Conservation (phyloP, 2,888 invertebrate species). For the Nomada hirtipes region DNA sequence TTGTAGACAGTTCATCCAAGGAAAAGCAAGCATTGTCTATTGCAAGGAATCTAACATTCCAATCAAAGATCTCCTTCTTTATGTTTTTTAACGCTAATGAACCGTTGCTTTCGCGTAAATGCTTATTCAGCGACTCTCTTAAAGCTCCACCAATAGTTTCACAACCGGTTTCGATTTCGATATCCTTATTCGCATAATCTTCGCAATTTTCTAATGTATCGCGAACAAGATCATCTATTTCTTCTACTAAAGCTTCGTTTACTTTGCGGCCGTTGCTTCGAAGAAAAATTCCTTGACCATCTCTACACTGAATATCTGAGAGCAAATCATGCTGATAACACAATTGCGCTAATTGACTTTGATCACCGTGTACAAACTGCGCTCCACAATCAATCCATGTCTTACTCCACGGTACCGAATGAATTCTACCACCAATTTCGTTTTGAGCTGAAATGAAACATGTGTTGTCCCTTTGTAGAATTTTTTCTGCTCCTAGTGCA, state of each 20-base stretch:
- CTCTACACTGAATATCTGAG: conserved; percentile 84
- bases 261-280: conserved; percentile 84
- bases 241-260: conserved; percentile 84
- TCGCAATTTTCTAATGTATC: conserved; percentile 85
- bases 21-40: conserved; percentile 88
- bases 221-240: conserved; percentile 85
- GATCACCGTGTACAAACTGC: conserved; percentile 88
- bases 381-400: conserved; percentile 87
- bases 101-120: conserved; percentile 82
- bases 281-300: conserved; percentile 86
- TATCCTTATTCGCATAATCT: conserved; percentile 70
- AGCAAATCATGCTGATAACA: conserved; percentile 85
- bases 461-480: background rate
- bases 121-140: conserved; percentile 83
- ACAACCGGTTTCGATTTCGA: conserved; percentile 6
- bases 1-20: conserved; percentile 86
- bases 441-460: conserved; percentile 82
- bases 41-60: conserved; percentile 87
- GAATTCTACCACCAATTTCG: conserved; percentile 86
- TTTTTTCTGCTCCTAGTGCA: background rate
- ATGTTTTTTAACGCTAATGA: conserved; percentile 77
- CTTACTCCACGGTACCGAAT: conserved; percentile 83
- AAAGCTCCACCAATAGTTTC: conserved; percentile 83
- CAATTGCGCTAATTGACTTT: conserved; percentile 85
- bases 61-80: conserved; percentile 86